phyloP scores from a whole-genome alignment of 2,113 vertebrate genomes.

The Megalops atlanticus region DNA sequence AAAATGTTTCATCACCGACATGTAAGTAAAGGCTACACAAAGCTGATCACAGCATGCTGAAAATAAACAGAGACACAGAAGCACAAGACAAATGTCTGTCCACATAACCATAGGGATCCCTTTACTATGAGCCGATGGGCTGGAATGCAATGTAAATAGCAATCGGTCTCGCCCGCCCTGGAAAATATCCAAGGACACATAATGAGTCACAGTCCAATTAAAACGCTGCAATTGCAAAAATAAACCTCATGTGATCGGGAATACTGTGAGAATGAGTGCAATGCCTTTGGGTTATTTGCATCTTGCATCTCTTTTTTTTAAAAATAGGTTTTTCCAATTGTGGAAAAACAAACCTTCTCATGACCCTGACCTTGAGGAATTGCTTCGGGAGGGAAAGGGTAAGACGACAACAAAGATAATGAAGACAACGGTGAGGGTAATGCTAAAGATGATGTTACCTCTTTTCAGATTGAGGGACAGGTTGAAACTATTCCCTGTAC shows the following conservation, averaged over 20 bases:
- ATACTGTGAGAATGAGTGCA: conserved; percentile 39
- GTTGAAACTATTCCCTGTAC: neutral
- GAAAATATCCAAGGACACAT: conserved; percentile 22
- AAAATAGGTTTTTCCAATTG: conserved; percentile 31
- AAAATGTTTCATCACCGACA: neutral
- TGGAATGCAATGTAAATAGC: conserved; percentile 23
- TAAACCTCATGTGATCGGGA: conserved; percentile 17
- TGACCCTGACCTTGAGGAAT: conserved; percentile 5
- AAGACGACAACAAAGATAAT: neutral
- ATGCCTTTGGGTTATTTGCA: conserved; percentile 48
- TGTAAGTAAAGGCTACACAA: neutral
- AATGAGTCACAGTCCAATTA: conserved; percentile 42
- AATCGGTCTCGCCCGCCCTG: conserved; percentile 25
- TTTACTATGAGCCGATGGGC: neutral
- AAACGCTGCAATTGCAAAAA: conserved; percentile 45
- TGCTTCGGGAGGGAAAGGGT: neutral
- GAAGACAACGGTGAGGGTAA: neutral
- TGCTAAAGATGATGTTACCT: neutral
- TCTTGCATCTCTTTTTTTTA: too few relatives aligned
- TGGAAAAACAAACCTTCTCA: neutral
- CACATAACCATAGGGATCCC: neutral
- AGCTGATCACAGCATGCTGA: neutral
- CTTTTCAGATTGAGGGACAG: neutral
- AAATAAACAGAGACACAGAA: neutral
- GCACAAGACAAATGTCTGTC: neutral